Conservation (phyloP, 2,888 invertebrate genomes). For the Ophioninae sp. region DNA sequence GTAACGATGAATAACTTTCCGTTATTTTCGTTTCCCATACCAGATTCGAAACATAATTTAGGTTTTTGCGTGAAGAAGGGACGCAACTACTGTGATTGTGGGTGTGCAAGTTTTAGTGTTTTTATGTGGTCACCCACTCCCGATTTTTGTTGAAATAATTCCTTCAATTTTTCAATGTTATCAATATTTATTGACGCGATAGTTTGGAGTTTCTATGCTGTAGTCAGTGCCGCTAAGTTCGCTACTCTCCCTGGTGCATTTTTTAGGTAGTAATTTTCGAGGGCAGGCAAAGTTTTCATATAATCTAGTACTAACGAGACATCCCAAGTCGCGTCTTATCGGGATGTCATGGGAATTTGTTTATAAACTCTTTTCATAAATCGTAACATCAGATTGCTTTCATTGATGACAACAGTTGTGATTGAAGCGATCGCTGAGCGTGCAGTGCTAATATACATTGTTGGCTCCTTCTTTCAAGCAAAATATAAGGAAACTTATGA, state of each 20-base stretch:
- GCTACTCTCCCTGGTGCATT: slow-evolving; percentile 54
- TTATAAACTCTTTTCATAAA: slow-evolving; percentile 62
- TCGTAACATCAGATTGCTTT: slow-evolving; percentile 48
- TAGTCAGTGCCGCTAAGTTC: slow-evolving; percentile 56
- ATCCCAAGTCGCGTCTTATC: slow-evolving; percentile 61
- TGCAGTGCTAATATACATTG: slow-evolving; percentile 41
- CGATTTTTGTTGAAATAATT: slow-evolving; percentile 38
- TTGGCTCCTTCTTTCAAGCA: slow-evolving; percentile 8
- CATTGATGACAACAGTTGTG: slow-evolving; percentile 44
- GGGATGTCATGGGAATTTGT: slow-evolving; percentile 48
- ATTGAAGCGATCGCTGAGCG: slow-evolving; percentile 59
- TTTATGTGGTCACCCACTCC: slow-evolving; percentile 45
- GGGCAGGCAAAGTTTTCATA: slow-evolving; percentile 42
- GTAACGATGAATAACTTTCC: slow-evolving; percentile 28
- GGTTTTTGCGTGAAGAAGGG: slow-evolving; percentile 47
- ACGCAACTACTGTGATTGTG: slow-evolving; percentile 41
- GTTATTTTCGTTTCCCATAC: slow-evolving; percentile 2
- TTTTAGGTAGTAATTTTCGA: slow-evolving; percentile 42
- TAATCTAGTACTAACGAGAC: slow-evolving; percentile 50
- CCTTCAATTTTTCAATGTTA: slow-evolving; percentile 30
- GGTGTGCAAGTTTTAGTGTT: slow-evolving; percentile 43
- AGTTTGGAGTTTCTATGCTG: slow-evolving; percentile 61
- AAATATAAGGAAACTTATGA: slow-evolving; percentile 53
- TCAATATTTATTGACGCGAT: slow-evolving; percentile 54
- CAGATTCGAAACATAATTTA: slow-evolving; percentile 37